Evolutionary conservation across 2,113 vertebrate species (phyloP).

Genomic region (Myiozetetes cayanensis): DNA sequence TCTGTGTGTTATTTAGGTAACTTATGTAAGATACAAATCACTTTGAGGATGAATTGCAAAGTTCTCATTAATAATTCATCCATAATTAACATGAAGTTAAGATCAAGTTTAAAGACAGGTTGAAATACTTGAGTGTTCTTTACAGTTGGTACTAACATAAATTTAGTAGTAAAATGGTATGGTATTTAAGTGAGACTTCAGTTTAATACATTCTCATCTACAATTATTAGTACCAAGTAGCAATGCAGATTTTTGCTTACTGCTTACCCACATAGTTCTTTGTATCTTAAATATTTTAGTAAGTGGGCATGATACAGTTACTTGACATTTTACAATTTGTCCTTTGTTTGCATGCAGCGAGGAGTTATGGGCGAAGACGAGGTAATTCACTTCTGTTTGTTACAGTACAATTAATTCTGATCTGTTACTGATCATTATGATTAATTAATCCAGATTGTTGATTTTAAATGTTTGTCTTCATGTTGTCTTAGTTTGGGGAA

Average conservation of each 20-base stretch:
- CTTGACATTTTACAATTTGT: constrained; percentile 81
- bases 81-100: not conserved
- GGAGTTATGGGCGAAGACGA: constrained; percentile 99
- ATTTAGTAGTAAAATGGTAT: not conserved
- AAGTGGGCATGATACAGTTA: constrained; percentile 66
- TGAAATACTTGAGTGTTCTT: not conserved
- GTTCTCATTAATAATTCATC: not conserved
- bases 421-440: constrained; percentile 64
- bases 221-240: not conserved
- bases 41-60: not conserved
- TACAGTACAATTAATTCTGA: constrained; percentile 72
- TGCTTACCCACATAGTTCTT: constrained; percentile 58
- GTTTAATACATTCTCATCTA: not conserved
- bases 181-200: not conserved
- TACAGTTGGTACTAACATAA: not conserved
- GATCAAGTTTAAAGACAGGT: not conserved
- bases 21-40: not conserved
- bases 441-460: constrained; percentile 61
- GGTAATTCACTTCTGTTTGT: constrained; percentile 88
- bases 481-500: constrained; percentile 41
- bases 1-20: not conserved
- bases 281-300: constrained; percentile 55
- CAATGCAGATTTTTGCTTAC: not conserved
- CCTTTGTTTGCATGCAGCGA: constrained; percentile 96
- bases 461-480: constrained; percentile 13